These are phyloP conservation scores for Heliconius ethilla DNA, from an alignment of 2,888 invertebrate species.

Conservation along the genomic window DNA sequence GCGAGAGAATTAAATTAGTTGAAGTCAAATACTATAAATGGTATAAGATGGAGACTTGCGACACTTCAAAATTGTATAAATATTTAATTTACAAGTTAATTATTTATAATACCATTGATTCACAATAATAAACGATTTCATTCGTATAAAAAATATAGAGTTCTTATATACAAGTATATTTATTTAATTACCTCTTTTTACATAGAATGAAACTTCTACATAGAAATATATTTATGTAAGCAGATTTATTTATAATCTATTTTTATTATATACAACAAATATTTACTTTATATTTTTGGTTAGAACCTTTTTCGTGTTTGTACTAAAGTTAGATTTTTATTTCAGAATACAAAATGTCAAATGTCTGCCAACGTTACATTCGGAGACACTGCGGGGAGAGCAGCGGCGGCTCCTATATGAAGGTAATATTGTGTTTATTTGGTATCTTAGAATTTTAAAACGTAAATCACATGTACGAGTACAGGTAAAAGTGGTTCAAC, in stretches of 20 bases:
- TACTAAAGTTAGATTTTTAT: slow-evolving; percentile 17
- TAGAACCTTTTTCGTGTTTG: not conserved
- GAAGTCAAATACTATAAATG: slow-evolving; percentile 39
- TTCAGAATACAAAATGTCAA: slow-evolving; percentile 45
- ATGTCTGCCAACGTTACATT: slow-evolving; percentile 74
- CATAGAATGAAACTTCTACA: not conserved
- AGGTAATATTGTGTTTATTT: slow-evolving; percentile 54
- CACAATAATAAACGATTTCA: no score
- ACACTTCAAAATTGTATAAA: slow-evolving; percentile 8
- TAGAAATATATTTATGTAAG: not conserved
- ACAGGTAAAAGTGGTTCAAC: no score
- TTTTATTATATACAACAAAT: not conserved
- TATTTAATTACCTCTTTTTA: not conserved
- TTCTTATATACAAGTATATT: no score
- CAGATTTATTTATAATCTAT: not conserved
- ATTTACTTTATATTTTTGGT: not conserved
- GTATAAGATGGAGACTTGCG: not conserved
- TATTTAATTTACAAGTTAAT: not conserved
- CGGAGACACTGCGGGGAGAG: slow-evolving; percentile 68
- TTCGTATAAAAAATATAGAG: no score
- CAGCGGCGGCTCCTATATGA: slow-evolving; percentile 75
- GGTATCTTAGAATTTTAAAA: no score
- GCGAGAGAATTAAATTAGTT: slow-evolving; percentile 56
- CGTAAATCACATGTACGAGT: no score
- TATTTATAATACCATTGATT: not conserved